phyloP scores from a whole-genome alignment of 2,113 vertebrate species.

The Pica pica region DNA sequence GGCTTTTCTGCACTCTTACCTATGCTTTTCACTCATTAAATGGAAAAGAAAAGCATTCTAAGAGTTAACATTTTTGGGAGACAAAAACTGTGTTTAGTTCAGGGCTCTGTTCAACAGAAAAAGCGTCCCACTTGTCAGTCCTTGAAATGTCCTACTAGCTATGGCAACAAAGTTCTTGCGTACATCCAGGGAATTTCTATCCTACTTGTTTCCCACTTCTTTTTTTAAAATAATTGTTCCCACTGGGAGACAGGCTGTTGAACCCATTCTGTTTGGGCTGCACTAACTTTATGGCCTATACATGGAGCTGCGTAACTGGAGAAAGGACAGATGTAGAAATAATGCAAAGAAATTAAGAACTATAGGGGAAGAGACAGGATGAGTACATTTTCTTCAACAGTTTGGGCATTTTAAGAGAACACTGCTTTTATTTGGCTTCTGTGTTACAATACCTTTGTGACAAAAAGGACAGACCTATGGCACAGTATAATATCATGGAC shows the following conservation, averaged over 20 bases:
- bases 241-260: not conserved
- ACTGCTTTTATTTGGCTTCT: not conserved
- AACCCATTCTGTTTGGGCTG: not conserved
- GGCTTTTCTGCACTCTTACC: not conserved
- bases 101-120: not conserved
- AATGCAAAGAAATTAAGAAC: not conserved
- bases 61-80: not conserved
- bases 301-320: not conserved
- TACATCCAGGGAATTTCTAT: not conserved
- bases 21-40: not conserved
- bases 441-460: not conserved
- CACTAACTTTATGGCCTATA: not conserved
- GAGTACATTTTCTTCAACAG: not conserved
- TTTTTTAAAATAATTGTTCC: constrained; percentile 36
- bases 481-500: not conserved
- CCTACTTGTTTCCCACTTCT: not conserved
- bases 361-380: not conserved
- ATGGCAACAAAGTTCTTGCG: not conserved
- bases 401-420: not conserved
- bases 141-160: not conserved
- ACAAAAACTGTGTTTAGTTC: not conserved
- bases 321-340: not conserved
- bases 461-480: not conserved
- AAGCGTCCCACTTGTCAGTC: not conserved
- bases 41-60: not conserved